Evolutionary conservation across 2,797 vertebrate species (phyloP).

Genomic region (Pseudomugil gertrudae): DNA sequence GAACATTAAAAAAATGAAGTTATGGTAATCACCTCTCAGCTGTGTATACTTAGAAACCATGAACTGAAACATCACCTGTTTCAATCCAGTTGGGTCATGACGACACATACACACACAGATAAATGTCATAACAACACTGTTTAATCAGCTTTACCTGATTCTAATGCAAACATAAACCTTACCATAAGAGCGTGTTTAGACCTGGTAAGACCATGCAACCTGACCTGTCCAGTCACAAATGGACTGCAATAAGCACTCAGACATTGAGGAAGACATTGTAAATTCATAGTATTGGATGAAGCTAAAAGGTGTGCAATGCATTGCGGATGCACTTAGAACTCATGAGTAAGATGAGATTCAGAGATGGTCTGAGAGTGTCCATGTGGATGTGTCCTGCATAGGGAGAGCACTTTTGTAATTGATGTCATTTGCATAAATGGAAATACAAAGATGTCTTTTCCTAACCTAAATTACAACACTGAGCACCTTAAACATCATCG

Average conservation of each 20-base stretch:
- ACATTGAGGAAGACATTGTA: not conserved
- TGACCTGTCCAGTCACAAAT: not conserved
- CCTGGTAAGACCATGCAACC: not conserved
- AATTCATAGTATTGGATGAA: not conserved
- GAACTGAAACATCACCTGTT: not conserved
- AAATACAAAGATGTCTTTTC: not conserved
- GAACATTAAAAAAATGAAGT: no score
- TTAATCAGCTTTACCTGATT: not conserved
- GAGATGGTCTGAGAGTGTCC: not conserved
- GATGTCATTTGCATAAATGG: not conserved
- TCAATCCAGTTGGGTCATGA: not conserved
- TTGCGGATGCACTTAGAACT: not conserved
- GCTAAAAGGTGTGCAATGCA: not conserved
- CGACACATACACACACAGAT: not conserved
- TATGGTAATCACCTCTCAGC: no score
- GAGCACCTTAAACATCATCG: not conserved
- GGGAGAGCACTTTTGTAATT: not conserved
- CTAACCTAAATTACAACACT: not conserved
- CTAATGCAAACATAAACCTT: no score
- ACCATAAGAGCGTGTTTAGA: not conserved
- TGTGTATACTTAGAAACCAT: not conserved
- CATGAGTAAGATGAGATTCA: not conserved
- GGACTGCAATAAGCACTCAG: not conserved
- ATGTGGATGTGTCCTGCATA: not conserved
- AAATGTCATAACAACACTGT: not conserved